A percentile compares a stretch with the other conserved stretches of the same genome.
These are phyloP conservation scores for Blennius ocellaris DNA, from an alignment of 2,113 vertebrate species.

Conservation along the genomic window DNA sequence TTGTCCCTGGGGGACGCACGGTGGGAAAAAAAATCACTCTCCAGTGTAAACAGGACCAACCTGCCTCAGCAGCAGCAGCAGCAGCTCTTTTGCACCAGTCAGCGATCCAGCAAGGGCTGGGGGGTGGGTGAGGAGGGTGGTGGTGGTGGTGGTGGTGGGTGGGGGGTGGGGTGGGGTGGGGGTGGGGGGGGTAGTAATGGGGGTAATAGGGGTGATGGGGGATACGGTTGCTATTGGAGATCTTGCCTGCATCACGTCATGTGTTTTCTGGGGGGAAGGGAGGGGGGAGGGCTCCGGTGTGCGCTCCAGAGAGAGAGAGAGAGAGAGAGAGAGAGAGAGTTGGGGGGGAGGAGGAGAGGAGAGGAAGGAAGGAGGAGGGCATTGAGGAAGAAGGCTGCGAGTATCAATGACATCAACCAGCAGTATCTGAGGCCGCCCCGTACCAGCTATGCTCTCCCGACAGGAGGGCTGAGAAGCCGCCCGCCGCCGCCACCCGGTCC, in stretches of 20 bases:
- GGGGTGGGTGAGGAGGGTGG: conserved; percentile 7
- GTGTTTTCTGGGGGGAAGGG: conserved; percentile 22
- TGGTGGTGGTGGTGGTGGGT: conserved; percentile 35
- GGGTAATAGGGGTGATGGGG: conserved; percentile 65
- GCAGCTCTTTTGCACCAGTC: conserved; percentile 59
- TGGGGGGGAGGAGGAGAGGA: conserved; percentile 19
- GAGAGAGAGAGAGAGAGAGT: conserved; percentile 12
- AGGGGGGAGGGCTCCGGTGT: conserved; percentile 51
- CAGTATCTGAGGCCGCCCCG: conserved; percentile 70
- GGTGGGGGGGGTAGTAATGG: conserved; percentile 59
- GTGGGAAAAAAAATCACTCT: conserved; percentile 39
- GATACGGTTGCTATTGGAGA: conserved; percentile 83
- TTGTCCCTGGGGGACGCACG: conserved; percentile 41
- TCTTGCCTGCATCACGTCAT: conserved; percentile 80
- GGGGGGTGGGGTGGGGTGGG: conserved; percentile 21
- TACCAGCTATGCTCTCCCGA: conserved; percentile 67
- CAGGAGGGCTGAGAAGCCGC: conserved; percentile 65
- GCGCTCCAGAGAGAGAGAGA: conserved; percentile 36
- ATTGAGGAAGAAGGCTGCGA: conserved; percentile 75
- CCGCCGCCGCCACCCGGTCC: conserved; percentile 46
- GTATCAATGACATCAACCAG: conserved; percentile 80
- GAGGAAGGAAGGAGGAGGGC: conserved; percentile 64
- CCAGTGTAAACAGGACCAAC: conserved; percentile 18
- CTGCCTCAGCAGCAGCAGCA: conserved; percentile 39
- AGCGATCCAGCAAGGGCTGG: conserved; percentile 45